Percentiles rank a stretch among this genome's conserved stretches.
phyloP scores from a whole-genome alignment of 1,140 invertebrate species.

The Delia radicum region DNA sequence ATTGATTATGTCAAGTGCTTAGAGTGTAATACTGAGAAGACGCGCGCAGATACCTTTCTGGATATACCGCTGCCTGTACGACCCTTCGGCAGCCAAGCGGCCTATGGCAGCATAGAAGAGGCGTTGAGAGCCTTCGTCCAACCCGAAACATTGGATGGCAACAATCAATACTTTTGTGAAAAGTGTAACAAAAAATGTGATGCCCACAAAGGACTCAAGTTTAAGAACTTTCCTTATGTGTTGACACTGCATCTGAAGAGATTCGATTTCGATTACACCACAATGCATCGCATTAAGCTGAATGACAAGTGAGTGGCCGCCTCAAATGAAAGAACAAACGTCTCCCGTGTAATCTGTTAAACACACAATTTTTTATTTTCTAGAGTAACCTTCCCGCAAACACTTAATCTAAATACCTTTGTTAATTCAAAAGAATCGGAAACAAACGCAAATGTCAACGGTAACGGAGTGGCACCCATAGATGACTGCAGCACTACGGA shows the following conservation, averaged over 20 bases:
- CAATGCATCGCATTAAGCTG: conserved; percentile 84
- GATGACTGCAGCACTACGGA: conserved; percentile 73
- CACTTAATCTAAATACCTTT: conserved; percentile 79
- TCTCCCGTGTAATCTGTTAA: not conserved
- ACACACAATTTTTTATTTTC: conserved; percentile 24
- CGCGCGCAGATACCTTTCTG: conserved; percentile 80
- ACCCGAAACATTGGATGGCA: conserved; percentile 81
- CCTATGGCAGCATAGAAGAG: conserved; percentile 84
- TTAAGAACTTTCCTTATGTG: conserved; percentile 85
- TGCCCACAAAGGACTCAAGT: conserved; percentile 89
- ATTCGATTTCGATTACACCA: conserved; percentile 89
- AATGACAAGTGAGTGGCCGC: conserved; percentile 86
- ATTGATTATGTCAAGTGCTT: conserved; percentile 91
- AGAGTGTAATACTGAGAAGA: conserved; percentile 83
- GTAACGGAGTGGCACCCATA: conserved; percentile 6
- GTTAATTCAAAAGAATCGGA: conserved; percentile 35
- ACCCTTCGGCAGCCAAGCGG: conserved; percentile 76
- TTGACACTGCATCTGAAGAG: conserved; percentile 86
- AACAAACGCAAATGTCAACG: not conserved
- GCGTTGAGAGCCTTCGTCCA: conserved; percentile 83
- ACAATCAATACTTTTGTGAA: conserved; percentile 90
- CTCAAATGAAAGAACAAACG: not conserved
- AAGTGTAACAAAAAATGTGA: conserved; percentile 87
- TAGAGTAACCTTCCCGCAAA: conserved; percentile 83
- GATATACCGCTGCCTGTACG: conserved; percentile 88